These are phyloP conservation scores for Cantharis flavilabris DNA, from an alignment of 2,888 invertebrate species.

Conservation along the genomic window DNA sequence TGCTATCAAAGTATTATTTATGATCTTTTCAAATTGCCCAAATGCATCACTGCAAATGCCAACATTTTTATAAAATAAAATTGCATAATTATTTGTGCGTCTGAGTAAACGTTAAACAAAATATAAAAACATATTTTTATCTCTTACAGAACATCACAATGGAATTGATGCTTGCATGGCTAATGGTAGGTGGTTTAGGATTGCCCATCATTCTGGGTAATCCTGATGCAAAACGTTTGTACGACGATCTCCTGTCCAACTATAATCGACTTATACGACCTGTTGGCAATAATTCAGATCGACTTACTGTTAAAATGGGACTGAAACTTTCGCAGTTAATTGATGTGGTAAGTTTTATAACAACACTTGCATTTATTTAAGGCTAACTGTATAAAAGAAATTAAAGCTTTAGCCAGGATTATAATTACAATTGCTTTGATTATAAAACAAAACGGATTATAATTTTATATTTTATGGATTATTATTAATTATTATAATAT, in stretches of 20 bases:
- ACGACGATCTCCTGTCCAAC: constrained; percentile 92
- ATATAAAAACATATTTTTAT: background rate
- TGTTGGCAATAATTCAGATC: constrained; percentile 92
- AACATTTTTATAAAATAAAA: background rate
- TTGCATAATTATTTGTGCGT: background rate
- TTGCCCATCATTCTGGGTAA: constrained; percentile 63
- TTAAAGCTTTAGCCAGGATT: background rate
- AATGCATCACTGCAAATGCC: too few relatives aligned
- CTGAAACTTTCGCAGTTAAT: constrained; percentile 88
- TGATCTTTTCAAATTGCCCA: too few relatives aligned
- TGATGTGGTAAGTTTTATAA: constrained; percentile 78
- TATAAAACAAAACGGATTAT: too few relatives aligned
- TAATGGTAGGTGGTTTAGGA: constrained; percentile 50
- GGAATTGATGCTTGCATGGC: constrained; percentile 33
- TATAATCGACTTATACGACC: constrained; percentile 95
- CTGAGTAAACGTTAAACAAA: background rate
- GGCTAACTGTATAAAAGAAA: background rate
- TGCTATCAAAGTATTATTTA: too few relatives aligned
- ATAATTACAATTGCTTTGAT: background rate
- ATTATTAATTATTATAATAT: background rate
- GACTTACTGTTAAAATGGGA: constrained; percentile 94
- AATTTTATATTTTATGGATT: background rate
- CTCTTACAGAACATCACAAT: constrained; percentile 14
- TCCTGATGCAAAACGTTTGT: constrained; percentile 91
- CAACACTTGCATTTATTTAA: background rate